Base-by-base conservation (phyloP, 2,113 vertebrate genomes). In the Tichodroma muraria region DNA sequence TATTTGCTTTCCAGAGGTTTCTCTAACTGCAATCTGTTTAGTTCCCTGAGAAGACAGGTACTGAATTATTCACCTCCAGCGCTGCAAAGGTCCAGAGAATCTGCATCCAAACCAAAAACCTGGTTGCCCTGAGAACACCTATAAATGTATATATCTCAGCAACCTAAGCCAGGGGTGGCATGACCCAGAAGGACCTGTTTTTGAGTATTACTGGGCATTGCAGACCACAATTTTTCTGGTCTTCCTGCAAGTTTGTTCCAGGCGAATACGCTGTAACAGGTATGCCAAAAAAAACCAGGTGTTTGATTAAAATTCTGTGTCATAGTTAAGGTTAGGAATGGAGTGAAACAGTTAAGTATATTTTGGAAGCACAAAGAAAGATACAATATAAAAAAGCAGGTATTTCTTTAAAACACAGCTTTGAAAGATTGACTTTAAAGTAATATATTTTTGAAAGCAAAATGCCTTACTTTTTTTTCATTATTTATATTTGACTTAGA, bases 401-500 rank as follows among this genome's bases (percentile, higher is more conserved):
- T 82, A 35, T 59, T 89, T 65, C 17, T 54, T 89, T 81, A 57
- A 92, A 94, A 44, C 9, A 35, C 9, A 65, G 11, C 33, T 86
- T 69, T 73, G 59, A 85, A 90, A 37, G 8, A 65, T 6, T 66
- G 42, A 73, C 50, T 83, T 83, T 40, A 33, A 93, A 89, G 17
- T n/a, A 60, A 85, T 28, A 45, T 91, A 82, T 94, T 91, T 89
- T 90, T 71, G 42, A 80, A 60, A 90, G n/a, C 53, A 66, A 93
- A 85, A 28, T 21, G 18, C 27, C 28, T 91, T 86, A 53, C 44
- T n/a, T 73, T 91, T 82, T 94, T 88, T 80, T 20, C 25, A 8
- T 54, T 82, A 82, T 38, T 92, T 94, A 40, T 30, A 79, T 80
- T 89, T 93, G 35, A 53, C 68, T 87, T 93, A 72, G 66, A 96